Evolutionary conservation across 2,113 vertebrate genomes (phyloP).

Genomic region (Lycaon pictus): DNA sequence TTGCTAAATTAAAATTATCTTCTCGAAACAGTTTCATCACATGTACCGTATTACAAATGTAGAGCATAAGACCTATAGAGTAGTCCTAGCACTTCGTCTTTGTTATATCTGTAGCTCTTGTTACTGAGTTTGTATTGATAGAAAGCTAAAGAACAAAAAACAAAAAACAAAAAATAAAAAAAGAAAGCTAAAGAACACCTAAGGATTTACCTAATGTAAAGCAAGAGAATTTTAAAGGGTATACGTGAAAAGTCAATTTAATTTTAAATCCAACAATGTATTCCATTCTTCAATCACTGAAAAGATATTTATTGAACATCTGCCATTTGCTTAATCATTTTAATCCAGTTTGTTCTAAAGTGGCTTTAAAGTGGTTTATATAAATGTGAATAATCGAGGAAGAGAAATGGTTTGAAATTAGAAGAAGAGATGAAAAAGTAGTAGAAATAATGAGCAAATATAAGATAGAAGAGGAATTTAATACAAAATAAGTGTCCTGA

Average conservation of each 20-base stretch:
- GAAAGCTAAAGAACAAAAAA: background rate
- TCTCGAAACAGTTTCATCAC: background rate
- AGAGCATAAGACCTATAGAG: background rate
- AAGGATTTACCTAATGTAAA: background rate
- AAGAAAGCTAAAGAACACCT: background rate
- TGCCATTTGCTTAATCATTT: conserved; percentile 18
- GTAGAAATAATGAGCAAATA: background rate
- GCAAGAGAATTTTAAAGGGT: background rate
- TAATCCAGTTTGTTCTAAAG: background rate
- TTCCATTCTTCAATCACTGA: background rate
- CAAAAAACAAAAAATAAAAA: too few relatives aligned
- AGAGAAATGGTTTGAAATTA: conserved; percentile 37
- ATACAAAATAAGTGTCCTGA: background rate
- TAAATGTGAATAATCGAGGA: background rate
- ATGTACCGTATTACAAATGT: background rate
- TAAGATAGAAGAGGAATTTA: background rate
- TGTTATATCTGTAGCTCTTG: background rate
- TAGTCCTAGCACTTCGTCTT: background rate
- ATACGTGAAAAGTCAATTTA: background rate
- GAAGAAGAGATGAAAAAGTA: background rate
- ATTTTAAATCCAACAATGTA: background rate
- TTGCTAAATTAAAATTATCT: background rate
- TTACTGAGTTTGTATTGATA: background rate
- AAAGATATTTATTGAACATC: background rate
- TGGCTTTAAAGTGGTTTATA: background rate